Conservation (phyloP, 2,113 vertebrate species). For the Leptodactylus fuscus region DNA sequence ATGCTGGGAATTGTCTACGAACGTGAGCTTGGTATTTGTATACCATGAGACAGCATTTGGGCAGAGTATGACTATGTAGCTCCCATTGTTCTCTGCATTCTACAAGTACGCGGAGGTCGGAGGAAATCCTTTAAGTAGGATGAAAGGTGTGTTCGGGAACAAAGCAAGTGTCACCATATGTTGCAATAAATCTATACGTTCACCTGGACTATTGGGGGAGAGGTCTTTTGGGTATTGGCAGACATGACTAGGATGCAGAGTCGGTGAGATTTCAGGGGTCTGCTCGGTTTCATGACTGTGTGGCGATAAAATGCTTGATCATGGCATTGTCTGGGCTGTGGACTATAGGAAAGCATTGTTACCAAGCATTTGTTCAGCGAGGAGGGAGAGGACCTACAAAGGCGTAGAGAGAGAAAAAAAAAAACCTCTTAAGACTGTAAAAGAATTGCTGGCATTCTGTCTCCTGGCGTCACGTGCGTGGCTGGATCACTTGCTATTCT, state of each 20-base stretch:
- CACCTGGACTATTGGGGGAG: slow-evolving; percentile 59
- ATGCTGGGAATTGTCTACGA: slow-evolving; percentile 70
- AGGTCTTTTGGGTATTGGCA: slow-evolving; percentile 67
- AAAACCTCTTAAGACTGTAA: slow-evolving; percentile 71
- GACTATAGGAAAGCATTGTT: slow-evolving; percentile 61
- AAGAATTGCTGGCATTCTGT: slow-evolving; percentile 74
- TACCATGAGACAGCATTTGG: slow-evolving; percentile 65
- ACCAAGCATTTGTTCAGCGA: slow-evolving; percentile 64
- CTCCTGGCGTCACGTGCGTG: slow-evolving; percentile 71
- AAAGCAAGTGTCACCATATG: too few species aligned
- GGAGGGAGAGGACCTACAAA: slow-evolving; percentile 65
- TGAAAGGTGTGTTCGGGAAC: slow-evolving; percentile 64
- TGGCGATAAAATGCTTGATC: slow-evolving; percentile 61
- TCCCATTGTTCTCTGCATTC: background rate
- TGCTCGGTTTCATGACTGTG: slow-evolving; percentile 65
- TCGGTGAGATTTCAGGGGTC: slow-evolving; percentile 69
- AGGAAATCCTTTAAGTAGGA: slow-evolving; percentile 67
- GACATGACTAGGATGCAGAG: slow-evolving; percentile 56
- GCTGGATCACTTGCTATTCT: slow-evolving; percentile 73
- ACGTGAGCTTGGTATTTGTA: slow-evolving; percentile 59
- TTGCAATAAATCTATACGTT: too few species aligned
- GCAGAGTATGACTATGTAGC: background rate
- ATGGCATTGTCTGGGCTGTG: slow-evolving; percentile 61
- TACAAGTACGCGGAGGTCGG: slow-evolving; percentile 54
- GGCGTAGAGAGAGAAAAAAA: slow-evolving; percentile 69